phyloP scores from a whole-genome alignment of 37 sponge, comb jelly and placozoan species.

The Spongilla lacustris region DNA sequence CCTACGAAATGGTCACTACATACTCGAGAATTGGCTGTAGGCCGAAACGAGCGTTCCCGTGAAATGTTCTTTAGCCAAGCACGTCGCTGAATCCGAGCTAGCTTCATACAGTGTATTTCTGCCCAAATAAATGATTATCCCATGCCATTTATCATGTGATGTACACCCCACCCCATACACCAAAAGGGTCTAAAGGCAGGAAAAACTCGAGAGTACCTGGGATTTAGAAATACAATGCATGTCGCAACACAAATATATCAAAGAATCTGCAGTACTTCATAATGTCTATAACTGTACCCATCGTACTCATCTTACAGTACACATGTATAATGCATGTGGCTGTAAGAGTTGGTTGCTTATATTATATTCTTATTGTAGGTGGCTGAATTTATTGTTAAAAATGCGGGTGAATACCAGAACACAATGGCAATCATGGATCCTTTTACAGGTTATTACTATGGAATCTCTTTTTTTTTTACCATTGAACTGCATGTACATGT shows the following conservation, averaged over 20 bases:
- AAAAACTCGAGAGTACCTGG: too few species aligned
- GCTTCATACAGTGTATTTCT: too few species aligned
- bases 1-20: background rate
- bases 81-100: background rate
- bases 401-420: slow-evolving; percentile 58
- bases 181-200: too few species aligned
- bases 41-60: background rate
- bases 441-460: slow-evolving; percentile 63
- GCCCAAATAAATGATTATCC: too few species aligned
- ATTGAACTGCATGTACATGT: background rate
- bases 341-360: background rate
- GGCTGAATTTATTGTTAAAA: slow-evolving; percentile 76
- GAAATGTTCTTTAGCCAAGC: background rate
- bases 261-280: too few species aligned
- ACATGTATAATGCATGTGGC: too few species aligned
- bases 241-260: too few species aligned
- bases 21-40: background rate
- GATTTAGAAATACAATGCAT: too few species aligned
- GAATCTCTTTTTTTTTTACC: background rate
- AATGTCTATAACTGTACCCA: too few species aligned
- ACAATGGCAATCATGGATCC: slow-evolving; percentile 36
- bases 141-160: too few species aligned
- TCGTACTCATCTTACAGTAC: too few species aligned
- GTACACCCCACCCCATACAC: too few species aligned
- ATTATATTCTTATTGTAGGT: slow-evolving; percentile 37